These are phyloP conservation scores for Panurus biarmicus DNA, from an alignment of 2,113 vertebrate species.

Conservation along the genomic window DNA sequence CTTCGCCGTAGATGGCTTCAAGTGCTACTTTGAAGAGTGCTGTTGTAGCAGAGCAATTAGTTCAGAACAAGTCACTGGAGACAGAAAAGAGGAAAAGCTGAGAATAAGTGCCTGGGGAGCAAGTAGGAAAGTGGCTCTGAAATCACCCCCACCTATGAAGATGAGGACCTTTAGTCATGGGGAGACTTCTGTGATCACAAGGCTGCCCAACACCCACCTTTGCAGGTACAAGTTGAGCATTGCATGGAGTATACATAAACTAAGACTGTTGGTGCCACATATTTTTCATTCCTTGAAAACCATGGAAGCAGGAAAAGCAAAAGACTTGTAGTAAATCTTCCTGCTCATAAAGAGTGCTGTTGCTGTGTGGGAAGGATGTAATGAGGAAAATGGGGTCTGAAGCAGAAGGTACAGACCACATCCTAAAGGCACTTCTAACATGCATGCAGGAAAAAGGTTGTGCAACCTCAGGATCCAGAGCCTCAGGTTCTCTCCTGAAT, in stretches of 20 bases:
- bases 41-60: background rate
- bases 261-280: background rate
- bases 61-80: background rate
- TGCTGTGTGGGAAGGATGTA: background rate
- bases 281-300: background rate
- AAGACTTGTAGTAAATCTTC: background rate
- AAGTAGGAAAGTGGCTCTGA: background rate
- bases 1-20: background rate
- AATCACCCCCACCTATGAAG: background rate
- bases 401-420: background rate
- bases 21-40: background rate
- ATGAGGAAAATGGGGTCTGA: background rate
- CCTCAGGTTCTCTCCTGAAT: background rate
- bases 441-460: background rate
- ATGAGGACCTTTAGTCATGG: background rate
- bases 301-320: background rate
- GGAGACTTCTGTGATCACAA: background rate
- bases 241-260: background rate
- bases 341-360: background rate
- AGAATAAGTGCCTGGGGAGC: background rate
- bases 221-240: background rate
- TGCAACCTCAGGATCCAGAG: background rate
- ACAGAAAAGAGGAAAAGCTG: background rate
- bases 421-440: background rate
- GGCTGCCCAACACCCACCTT: background rate